Conservation (phyloP, 2,888 invertebrate genomes). For the Exocentrus adspersus region DNA sequence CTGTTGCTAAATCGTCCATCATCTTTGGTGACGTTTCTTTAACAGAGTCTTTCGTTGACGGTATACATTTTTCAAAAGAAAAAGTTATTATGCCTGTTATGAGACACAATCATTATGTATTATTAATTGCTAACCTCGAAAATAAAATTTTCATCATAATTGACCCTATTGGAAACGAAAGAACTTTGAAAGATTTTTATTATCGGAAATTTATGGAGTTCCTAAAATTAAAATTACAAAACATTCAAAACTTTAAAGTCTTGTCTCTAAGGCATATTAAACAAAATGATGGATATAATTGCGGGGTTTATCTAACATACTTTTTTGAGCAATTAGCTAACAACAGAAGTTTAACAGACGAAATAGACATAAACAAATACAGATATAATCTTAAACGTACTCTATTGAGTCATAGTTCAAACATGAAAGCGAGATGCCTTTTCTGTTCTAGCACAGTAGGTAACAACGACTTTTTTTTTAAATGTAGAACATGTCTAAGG, state of each 20-base stretch:
- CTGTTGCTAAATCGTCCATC: neutral
- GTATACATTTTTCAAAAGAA: neutral
- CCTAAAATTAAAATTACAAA: neutral
- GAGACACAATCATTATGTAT: neutral
- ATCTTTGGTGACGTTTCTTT: neutral
- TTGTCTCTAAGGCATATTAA: neutral
- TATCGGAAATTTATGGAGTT: neutral
- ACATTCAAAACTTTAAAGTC: neutral
- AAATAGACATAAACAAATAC: neutral
- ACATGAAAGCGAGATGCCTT: neutral
- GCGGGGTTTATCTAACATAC: neutral
- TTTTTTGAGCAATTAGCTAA: neutral
- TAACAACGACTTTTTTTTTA: neutral
- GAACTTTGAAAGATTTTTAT: neutral
- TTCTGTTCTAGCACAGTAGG: neutral
- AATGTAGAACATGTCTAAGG: neutral
- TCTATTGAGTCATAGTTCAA: neutral
- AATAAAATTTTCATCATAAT: neutral
- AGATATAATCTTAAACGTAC: neutral
- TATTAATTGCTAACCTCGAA: neutral
- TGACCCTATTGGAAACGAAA: neutral
- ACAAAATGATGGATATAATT: neutral
- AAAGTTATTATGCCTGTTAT: neutral
- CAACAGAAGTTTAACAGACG: neutral
- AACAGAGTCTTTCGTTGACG: neutral